Base-by-base conservation (phyloP, 2,113 vertebrate species). In the Pseudopodoces humilis region DNA sequence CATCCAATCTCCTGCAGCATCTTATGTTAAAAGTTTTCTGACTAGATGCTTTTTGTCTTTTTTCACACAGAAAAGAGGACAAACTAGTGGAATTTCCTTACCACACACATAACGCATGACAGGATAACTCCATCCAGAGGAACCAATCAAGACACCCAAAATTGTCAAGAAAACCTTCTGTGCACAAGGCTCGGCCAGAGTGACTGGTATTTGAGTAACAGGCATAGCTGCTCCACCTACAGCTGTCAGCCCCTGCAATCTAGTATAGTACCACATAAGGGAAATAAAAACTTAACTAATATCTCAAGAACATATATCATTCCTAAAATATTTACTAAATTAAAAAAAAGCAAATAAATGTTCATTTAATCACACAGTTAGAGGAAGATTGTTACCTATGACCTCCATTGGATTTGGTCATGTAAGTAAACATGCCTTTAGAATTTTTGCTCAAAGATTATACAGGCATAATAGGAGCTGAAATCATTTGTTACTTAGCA, bases 151-250 rank as follows among this genome's bases (percentile, higher is more conserved):
- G 5, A 98, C 98, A 0, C 98, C 98, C 11, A 98, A 98, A 27
- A 98, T 96, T 92, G 98, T 99, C 81, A 77, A 98, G 98, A 97
- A 99, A 99, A 83, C 98, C 98, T 96, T 99, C 98, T 0, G 98
- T 98, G 31, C 98, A 98, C 79, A 98, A 96, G 13, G 98, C 98
- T 99, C 98, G 99, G 87, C 98, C 98, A 0, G 98, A 99, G 96
- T 98, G 99, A 94, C 98, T 98, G 98, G 96, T 22, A 98, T 98
- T 0, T 98, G 98, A 98, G 98, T 98, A 47, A 99, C 98, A 0
- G 99, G 98, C 98, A 98, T 99, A 97, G 99, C 98, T 1, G 98
- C 98, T 28, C 98, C 98, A 37, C 98, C 98, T 20, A 99, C 98
- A 49, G 98, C 98, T 2, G 98, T 99, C 94, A 99, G 82, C 23